Conservation (phyloP, 2,888 invertebrate species). For the Nomada goodeniana region DNA sequence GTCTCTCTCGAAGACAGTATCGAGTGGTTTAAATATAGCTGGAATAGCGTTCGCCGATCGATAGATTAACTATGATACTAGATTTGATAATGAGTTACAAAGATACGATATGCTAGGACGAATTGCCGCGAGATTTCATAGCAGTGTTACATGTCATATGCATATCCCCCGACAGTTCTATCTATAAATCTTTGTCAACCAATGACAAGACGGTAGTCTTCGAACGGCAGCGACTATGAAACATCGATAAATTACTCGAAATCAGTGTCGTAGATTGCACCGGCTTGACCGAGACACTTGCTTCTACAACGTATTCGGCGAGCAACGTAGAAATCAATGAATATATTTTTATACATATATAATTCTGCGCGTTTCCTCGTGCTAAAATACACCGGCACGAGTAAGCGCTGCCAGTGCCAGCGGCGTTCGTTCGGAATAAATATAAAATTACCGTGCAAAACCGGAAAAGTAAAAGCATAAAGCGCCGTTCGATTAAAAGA, state of each 20-base stretch:
- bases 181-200: background rate
- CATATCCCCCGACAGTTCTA: background rate
- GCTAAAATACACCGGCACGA: no score
- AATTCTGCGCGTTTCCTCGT: no score
- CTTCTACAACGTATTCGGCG: no score
- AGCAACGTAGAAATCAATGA: no score
- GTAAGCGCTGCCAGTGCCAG: no score
- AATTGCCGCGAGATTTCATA: background rate
- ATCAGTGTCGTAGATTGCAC: background rate
- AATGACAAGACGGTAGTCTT: background rate
- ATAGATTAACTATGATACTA: constrained; percentile 6
- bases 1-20: constrained; percentile 7
- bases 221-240: background rate
- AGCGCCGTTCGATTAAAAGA: no score
- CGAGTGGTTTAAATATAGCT: background rate
- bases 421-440: no score
- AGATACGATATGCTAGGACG: background rate
- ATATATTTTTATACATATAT: no score
- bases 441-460: no score
- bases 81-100: constrained; percentile 7
- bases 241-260: background rate
- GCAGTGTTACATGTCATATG: background rate
- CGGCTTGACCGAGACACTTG: background rate
- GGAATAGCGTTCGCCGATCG: background rate
- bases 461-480: no score